Evolutionary conservation across 2,888 invertebrate genomes (phyloP), one percentile per base, ranked within the genome.

Genomic region (Andrena haemorrhoa): DNA sequence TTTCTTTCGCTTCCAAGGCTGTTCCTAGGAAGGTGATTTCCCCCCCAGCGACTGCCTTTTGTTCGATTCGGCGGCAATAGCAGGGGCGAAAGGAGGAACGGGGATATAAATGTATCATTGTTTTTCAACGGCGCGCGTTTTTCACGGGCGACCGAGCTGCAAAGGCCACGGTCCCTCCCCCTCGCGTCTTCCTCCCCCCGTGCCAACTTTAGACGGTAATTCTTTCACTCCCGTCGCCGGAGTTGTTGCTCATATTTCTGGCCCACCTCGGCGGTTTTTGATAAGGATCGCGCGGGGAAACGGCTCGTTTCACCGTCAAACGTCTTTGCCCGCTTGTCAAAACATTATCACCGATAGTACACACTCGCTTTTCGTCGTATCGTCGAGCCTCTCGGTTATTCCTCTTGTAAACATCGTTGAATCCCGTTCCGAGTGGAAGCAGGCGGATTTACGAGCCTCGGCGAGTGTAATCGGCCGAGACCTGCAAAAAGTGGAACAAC

Each of bases 71-170:
- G 7, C 71, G 63, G 49, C 31, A 53, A 69, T 16, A 49, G 58
- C 16, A 58, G 73, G 69, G 63, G 31, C 69, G 58, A 49, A 60
- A 56, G 56, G 47, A 71, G 75, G 51, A 58, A 68, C 66, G 77
- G 81, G 81, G 23, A 56, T 56, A 77, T 87, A 85, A 85, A 87
- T 79, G 75, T 85, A 85, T 86, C 87, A 86, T 89, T 89, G 88
- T 89, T 89, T 89, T 88, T 88, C 86, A 85, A 68, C 82, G 69
- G 75, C 71, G 81, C 82, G 82, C 84, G 82, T 89, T 88, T 89
- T 89, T 86, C 85, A 90, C 89, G 90, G 86, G 61, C 87, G 82
- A 88, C 65, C 82, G 85, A 78, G 71, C 85, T 82, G 82, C 85
- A 87, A 89, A 87, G 75, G 72, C 61, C 74, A 72, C 64, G 66